These are phyloP conservation scores for Sminthurides bifidus DNA, from an alignment of 1,140 invertebrate species.

Conservation along the genomic window DNA sequence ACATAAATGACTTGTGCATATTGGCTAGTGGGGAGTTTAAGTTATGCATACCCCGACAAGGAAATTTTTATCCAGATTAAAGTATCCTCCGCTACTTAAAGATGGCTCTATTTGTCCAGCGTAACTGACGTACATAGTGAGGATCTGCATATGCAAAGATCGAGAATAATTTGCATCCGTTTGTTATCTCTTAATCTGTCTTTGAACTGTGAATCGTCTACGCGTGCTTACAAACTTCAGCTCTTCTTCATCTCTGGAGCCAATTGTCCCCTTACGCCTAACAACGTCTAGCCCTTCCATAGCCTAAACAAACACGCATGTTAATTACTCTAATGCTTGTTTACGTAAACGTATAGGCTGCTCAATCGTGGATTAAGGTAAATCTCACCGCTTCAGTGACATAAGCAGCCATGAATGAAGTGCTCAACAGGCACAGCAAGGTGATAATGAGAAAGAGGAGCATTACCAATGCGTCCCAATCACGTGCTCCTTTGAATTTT, in stretches of 20 bases:
- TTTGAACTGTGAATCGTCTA: neutral
- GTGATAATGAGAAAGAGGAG: constrained; percentile 6
- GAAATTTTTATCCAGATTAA: constrained; percentile 14
- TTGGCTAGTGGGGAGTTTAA: too few relatives aligned
- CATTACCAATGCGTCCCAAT: constrained; percentile 13
- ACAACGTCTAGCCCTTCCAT: constrained; percentile 22
- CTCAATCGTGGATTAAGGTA: neutral
- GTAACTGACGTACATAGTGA: constrained; percentile 25
- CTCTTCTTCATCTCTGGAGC: constrained; percentile 9
- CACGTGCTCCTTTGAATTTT: constrained; percentile 14
- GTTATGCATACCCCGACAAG: constrained; percentile 15
- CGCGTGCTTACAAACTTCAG: constrained; percentile 14
- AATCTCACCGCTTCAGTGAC: constrained; percentile 1
- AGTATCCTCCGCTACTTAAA: constrained; percentile 10
- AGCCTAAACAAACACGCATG: neutral
- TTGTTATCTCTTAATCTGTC: neutral
- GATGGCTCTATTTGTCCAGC: constrained; percentile 17
- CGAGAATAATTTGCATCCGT: too few relatives aligned
- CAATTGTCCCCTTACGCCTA: constrained; percentile 14
- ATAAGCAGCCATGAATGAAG: neutral
- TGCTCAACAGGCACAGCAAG: constrained; percentile 3
- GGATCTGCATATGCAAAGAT: neutral
- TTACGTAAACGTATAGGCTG: neutral
- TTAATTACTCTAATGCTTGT: neutral
- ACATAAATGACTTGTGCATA: too few relatives aligned